Percentiles rank a stretch among this genome's conserved stretches.
phyloP scores from a whole-genome alignment of 2,113 vertebrate species.

The Todiramphus saurophagus region DNA sequence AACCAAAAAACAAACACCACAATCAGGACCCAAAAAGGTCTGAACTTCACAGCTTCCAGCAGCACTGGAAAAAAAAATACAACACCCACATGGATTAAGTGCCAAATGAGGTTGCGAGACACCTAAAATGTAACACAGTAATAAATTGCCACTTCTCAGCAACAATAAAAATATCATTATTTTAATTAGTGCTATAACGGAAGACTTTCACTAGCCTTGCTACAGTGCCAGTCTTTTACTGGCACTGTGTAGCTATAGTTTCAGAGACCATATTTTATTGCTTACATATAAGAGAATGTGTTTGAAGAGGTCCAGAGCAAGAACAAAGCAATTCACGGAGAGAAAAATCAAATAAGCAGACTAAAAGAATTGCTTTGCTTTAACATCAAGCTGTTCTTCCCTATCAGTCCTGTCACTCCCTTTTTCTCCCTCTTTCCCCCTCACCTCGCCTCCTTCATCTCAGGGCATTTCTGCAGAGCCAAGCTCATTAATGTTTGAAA shows the following conservation, averaged over 20 bases:
- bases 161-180: constrained; percentile 71
- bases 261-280: neutral
- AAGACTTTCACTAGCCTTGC: constrained; percentile 53
- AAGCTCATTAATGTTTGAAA: constrained; percentile 80
- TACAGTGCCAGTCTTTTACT: constrained; percentile 48
- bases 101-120: constrained; percentile 30
- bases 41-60: neutral
- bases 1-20: neutral
- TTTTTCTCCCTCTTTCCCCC: neutral
- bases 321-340: constrained; percentile 28
- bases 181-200: constrained; percentile 59
- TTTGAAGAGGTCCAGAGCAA: constrained; percentile 57
- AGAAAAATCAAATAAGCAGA: constrained; percentile 41
- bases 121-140: neutral
- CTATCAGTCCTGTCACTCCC: neutral
- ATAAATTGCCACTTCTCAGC: constrained; percentile 21
- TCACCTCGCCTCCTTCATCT: neutral
- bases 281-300: neutral
- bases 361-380: constrained; percentile 1
- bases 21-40: neutral
- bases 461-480: constrained; percentile 52
- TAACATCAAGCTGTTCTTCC: neutral
- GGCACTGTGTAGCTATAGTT: constrained; percentile 35
- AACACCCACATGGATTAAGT: neutral
- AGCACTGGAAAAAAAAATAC: neutral